These are phyloP conservation scores for Xestia xanthographa DNA, from an alignment of 2,888 invertebrate genomes.

Conservation along the genomic window DNA sequence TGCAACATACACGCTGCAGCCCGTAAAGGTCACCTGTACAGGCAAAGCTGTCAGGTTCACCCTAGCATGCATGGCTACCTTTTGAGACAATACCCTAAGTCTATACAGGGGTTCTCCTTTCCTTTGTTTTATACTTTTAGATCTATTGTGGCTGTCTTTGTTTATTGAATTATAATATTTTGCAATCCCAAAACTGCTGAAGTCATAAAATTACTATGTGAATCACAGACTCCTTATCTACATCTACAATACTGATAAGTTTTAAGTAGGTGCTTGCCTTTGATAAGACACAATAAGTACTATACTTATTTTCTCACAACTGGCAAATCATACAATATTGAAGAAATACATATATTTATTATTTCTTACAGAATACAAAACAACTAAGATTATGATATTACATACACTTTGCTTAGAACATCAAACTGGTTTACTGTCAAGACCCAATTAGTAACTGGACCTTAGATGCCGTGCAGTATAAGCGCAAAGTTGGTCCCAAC, in stretches of 20 bases:
- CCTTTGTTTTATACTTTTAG: background rate
- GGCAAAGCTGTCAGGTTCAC: too few species aligned
- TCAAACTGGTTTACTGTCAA: slow-evolving; percentile 62
- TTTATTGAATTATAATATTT: background rate
- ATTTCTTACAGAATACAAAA: slow-evolving; percentile 75
- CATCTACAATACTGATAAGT: slow-evolving; percentile 60
- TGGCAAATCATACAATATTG: slow-evolving; percentile 63
- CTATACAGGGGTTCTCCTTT: too few species aligned
- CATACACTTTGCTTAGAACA: slow-evolving; percentile 72
- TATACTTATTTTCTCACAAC: slow-evolving; percentile 13
- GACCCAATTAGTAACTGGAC: slow-evolving; percentile 59
- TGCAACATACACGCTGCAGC: too few species aligned
- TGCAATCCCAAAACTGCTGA: slow-evolving; percentile 16
- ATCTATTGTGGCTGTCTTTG: background rate
- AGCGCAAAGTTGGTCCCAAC: slow-evolving; percentile 68
- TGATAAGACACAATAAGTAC: slow-evolving; percentile 59
- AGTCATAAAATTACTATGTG: slow-evolving; percentile 36
- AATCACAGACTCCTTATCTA: slow-evolving; percentile 57
- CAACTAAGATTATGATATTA: slow-evolving; percentile 76
- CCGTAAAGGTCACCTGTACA: too few species aligned
- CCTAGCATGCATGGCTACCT: too few species aligned
- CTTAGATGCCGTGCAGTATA: slow-evolving; percentile 57
- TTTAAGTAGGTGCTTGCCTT: slow-evolving; percentile 41
- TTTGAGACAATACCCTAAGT: too few species aligned
- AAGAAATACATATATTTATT: slow-evolving; percentile 71